phyloP scores from a whole-genome alignment of 2,113 vertebrate genomes.

The Carassius gibelio region DNA sequence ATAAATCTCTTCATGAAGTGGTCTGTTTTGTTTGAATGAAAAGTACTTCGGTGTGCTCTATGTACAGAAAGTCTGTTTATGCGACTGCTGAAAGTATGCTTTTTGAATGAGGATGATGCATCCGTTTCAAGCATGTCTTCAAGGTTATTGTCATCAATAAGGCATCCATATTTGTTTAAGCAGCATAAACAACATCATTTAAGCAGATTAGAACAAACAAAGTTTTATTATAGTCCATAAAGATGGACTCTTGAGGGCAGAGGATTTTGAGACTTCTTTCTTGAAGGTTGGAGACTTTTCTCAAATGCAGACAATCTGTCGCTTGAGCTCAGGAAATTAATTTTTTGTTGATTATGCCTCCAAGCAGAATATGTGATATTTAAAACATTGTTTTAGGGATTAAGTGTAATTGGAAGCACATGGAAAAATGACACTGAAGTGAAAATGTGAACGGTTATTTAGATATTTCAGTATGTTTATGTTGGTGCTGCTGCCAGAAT shows the following conservation, averaged over 20 bases:
- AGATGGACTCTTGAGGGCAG: neutral
- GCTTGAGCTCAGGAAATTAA: slow-evolving; percentile 14
- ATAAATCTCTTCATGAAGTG: neutral
- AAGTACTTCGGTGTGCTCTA: neutral
- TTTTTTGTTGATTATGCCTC: neutral
- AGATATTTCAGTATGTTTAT: neutral
- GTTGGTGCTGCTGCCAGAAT: neutral
- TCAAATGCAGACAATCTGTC: neutral
- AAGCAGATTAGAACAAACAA: neutral
- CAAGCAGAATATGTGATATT: neutral
- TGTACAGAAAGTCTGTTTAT: slow-evolving; percentile 2
- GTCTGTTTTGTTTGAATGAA: neutral
- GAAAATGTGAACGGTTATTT: neutral
- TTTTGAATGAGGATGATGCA: neutral
- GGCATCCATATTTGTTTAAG: neutral
- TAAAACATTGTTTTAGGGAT: slow-evolving; percentile 3
- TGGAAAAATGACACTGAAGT: neutral
- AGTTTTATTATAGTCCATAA: neutral
- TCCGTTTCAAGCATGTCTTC: neutral
- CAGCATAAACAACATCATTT: neutral
- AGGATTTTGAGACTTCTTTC: neutral
- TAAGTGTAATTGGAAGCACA: neutral
- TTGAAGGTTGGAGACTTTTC: neutral
- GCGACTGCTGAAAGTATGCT: neutral
- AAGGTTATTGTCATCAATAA: neutral